Percentiles rank a stretch among this genome's conserved stretches.
Evolutionary conservation across 2,888 invertebrate species (phyloP).

Genomic region (Pristionchus japonicus): DNA sequence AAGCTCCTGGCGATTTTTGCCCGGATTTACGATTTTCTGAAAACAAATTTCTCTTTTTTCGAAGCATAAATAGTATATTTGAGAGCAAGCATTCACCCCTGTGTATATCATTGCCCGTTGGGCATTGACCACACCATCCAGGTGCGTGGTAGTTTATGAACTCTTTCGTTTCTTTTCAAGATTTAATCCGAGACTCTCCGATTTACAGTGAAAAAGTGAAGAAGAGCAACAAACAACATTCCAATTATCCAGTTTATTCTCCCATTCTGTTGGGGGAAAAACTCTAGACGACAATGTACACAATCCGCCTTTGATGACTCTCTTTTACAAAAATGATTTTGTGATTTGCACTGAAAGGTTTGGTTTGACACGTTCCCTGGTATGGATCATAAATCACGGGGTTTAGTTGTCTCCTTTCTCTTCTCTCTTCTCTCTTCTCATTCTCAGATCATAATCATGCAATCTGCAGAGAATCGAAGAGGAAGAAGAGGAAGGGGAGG

Average conservation of each 20-base stretch:
- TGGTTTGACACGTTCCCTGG: neutral
- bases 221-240: neutral
- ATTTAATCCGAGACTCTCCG: too few relatives aligned
- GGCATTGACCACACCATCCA: too few relatives aligned
- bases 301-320: neutral
- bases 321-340: neutral
- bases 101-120: too few relatives aligned
- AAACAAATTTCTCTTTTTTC: too few relatives aligned
- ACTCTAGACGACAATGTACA: neutral
- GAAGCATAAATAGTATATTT: too few relatives aligned
- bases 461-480: slow-evolving; percentile 3
- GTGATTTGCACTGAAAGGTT: too few relatives aligned
- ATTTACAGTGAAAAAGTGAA: neutral
- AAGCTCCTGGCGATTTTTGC: too few relatives aligned
- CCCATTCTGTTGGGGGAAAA: neutral
- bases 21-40: too few relatives aligned
- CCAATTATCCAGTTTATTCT: neutral
- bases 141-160: too few relatives aligned
- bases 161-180: too few relatives aligned
- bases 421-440: neutral
- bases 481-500: neutral
- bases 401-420: neutral
- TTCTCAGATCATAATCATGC: slow-evolving; percentile 21
- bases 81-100: too few relatives aligned
- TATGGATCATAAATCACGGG: neutral